Evolutionary conservation across 1,140 invertebrate genomes (phyloP).

Genomic region (Drosophila mauritiana): DNA sequence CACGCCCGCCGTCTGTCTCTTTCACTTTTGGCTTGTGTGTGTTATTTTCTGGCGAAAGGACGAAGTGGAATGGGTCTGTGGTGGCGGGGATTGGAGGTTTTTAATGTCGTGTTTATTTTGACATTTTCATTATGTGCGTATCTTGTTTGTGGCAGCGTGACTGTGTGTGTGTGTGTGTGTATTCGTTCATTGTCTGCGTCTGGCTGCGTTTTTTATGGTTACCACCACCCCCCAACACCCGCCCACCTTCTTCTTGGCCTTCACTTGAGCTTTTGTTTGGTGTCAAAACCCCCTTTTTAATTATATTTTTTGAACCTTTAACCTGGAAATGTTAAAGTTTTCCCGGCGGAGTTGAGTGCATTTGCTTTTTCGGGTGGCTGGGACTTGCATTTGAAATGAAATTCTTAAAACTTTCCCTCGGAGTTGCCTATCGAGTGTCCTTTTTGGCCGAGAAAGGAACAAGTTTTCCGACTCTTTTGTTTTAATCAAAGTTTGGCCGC

Average conservation of each 20-base stretch:
- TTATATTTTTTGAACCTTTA: constrained; percentile 64
- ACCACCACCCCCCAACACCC: constrained; percentile 8
- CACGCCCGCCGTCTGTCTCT: constrained; percentile 17
- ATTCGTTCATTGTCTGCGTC: constrained; percentile 54
- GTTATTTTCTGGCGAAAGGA: constrained; percentile 8
- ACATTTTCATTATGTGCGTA: constrained; percentile 80
- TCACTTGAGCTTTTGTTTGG: constrained; percentile 47
- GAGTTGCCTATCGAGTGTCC: constrained; percentile 46
- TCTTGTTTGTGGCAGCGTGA: constrained; percentile 29
- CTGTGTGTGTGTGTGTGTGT: constrained; percentile 33
- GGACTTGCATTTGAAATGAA: constrained; percentile 32
- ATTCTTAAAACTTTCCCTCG: constrained; percentile 31
- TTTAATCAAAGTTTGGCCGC: constrained; percentile 63
- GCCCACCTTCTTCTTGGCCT: constrained; percentile 31
- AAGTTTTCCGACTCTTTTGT: constrained; percentile 38
- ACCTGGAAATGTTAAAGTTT: constrained; percentile 53
- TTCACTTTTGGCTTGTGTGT: constrained; percentile 21
- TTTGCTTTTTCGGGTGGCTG: background rate
- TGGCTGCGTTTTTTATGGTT: constrained; percentile 61
- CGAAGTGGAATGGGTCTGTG: background rate
- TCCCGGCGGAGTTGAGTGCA: constrained; percentile 7
- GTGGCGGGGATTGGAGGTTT: constrained; percentile 47
- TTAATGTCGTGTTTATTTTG: constrained; percentile 83
- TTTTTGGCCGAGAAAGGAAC: constrained; percentile 23
- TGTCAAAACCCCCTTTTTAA: constrained; percentile 48